A percentile compares a stretch with the other conserved stretches of the same genome.
These are phyloP conservation scores for Cantharis flavilabris DNA, from an alignment of 2,888 invertebrate genomes.

Conservation along the genomic window DNA sequence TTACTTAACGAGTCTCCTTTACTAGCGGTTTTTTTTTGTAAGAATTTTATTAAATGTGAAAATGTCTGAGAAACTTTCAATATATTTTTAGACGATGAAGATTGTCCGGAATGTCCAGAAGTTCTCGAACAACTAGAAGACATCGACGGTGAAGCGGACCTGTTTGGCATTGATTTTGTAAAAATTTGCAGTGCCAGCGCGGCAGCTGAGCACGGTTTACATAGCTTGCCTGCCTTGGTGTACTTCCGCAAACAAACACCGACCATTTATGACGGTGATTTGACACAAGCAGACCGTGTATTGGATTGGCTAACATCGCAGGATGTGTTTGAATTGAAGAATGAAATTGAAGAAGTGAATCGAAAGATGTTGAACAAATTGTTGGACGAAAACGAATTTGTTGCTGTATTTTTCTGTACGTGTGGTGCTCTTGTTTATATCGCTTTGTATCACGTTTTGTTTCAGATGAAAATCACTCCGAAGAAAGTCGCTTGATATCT, in stretches of 20 bases:
- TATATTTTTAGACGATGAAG: constrained; percentile 73
- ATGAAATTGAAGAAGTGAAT: constrained; percentile 96
- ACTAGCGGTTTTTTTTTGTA: constrained; percentile 91
- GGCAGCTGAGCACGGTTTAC: constrained; percentile 79
- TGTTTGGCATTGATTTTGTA: constrained; percentile 92
- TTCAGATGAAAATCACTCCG: constrained; percentile 78
- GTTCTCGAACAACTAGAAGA: constrained; percentile 89
- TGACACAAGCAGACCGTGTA: constrained; percentile 83
- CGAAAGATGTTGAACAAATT: constrained; percentile 95
- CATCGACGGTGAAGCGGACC: constrained; percentile 93
- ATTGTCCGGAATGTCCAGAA: constrained; percentile 89
- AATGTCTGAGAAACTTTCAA: not conserved
- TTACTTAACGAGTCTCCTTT: constrained; percentile 84
- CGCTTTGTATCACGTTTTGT: constrained; percentile 24
- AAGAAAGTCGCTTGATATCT: constrained; percentile 80
- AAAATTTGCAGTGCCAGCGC: constrained; percentile 85
- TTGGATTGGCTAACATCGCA: constrained; percentile 91
- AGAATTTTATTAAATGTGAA: constrained; percentile 49
- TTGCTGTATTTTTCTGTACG: constrained; percentile 93
- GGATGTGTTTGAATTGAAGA: constrained; percentile 93
- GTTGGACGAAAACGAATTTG: constrained; percentile 91
- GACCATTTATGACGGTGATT: constrained; percentile 86
- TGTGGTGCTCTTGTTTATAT: not conserved
- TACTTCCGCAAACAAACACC: constrained; percentile 83
- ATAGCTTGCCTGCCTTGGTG: constrained; percentile 83